A percentile compares a stretch with the other conserved stretches of the same genome.
phyloP scores from a whole-genome alignment of 2,888 invertebrate species.

The Archaeoteleia sp. region DNA sequence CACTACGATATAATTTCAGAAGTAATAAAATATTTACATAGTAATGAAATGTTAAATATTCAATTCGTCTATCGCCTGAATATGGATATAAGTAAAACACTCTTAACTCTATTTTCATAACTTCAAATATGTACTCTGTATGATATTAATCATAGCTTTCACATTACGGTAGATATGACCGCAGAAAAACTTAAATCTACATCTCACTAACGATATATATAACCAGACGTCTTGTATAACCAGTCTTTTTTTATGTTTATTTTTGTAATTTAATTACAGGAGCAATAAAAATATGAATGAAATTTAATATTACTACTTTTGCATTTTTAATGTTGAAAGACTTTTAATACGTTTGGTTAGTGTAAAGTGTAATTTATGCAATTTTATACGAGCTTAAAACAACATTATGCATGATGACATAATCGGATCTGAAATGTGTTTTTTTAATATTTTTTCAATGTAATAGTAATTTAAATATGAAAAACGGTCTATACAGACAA shows the following conservation, averaged over 20 bases:
- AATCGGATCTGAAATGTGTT: too few relatives aligned
- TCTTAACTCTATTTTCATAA: conserved; percentile 23
- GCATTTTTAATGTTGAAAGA: too few relatives aligned
- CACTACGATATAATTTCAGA: conserved; percentile 20
- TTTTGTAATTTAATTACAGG: conserved; percentile 21
- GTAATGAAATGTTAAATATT: conserved; percentile 35
- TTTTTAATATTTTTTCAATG: too few relatives aligned
- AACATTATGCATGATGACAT: too few relatives aligned
- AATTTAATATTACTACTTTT: too few relatives aligned
- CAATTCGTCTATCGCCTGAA: conserved; percentile 17
- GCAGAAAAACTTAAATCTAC: conserved; percentile 21
- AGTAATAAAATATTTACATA: conserved; percentile 35
- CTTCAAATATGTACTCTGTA: conserved; percentile 25
- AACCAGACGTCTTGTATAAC: conserved; percentile 14
- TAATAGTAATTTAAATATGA: too few relatives aligned
- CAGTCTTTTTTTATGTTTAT: conserved; percentile 7
- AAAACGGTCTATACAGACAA: too few relatives aligned
- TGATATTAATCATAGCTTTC: conserved; percentile 45
- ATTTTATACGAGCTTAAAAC: too few relatives aligned
- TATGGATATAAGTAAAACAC: conserved; percentile 28
- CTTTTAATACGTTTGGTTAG: too few relatives aligned
- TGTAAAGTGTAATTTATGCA: too few relatives aligned
- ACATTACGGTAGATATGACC: conserved; percentile 28
- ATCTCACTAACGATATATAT: conserved; percentile 5
- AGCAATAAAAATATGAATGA: conserved; percentile 14